A percentile compares a stretch with the other conserved stretches of the same genome.
phyloP scores from a whole-genome alignment of 2,888 invertebrate genomes.

The Zeuzera pyrina region DNA sequence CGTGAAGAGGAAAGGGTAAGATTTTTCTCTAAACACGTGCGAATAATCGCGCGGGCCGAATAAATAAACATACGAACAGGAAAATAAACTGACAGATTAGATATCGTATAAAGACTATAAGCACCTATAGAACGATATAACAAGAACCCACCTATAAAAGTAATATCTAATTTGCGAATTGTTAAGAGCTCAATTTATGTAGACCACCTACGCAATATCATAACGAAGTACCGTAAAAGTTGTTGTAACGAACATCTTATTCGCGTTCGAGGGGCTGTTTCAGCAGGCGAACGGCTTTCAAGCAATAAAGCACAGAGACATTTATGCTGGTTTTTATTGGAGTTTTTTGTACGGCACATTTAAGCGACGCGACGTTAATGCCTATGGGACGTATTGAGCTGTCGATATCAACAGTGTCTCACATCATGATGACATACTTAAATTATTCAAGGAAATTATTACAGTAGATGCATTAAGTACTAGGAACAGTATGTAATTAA shows the following conservation, averaged over 20 bases:
- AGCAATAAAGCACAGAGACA: slow-evolving; percentile 50
- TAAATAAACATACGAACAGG: slow-evolving; percentile 16
- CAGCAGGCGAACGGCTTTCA: slow-evolving; percentile 44
- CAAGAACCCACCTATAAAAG: not conserved
- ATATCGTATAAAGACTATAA: not conserved
- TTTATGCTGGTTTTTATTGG: slow-evolving; percentile 46
- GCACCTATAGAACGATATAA: not conserved
- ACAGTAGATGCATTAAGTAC: too few relatives aligned
- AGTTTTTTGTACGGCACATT: slow-evolving; percentile 49
- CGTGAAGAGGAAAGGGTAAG: slow-evolving; percentile 22
- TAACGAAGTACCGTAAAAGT: slow-evolving; percentile 28
- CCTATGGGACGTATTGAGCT: too few relatives aligned
- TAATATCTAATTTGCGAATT: slow-evolving; percentile 7
- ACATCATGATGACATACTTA: too few relatives aligned
- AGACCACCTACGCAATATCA: slow-evolving; percentile 3
- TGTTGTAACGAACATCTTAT: slow-evolving; percentile 33
- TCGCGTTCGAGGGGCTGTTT: slow-evolving; percentile 33
- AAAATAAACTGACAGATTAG: not conserved
- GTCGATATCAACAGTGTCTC: too few relatives aligned
- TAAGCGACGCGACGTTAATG: slow-evolving; percentile 33
- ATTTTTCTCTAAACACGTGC: slow-evolving; percentile 15
- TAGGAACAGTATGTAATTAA: too few relatives aligned
- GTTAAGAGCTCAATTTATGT: slow-evolving; percentile 8
- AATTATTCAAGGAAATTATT: too few relatives aligned
- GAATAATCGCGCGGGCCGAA: slow-evolving; percentile 24